phyloP scores from a whole-genome alignment of 1,140 invertebrate genomes.

The Aporrectodea caliginosa region DNA sequence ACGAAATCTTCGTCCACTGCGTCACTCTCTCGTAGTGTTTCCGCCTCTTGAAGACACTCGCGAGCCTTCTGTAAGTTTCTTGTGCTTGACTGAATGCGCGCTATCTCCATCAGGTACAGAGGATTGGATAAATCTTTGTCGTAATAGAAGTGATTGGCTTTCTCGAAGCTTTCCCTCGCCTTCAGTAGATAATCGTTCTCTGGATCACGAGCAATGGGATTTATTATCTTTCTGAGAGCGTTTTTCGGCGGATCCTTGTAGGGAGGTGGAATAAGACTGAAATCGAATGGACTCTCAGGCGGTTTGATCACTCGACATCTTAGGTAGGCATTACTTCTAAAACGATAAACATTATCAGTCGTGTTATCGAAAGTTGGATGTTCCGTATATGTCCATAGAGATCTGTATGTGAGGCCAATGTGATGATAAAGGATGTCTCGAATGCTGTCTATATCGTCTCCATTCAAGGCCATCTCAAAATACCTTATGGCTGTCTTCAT shows the following conservation, averaged over 20 bases:
- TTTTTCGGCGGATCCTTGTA: neutral
- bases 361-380: neutral
- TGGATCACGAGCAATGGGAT: neutral
- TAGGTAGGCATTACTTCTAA: neutral
- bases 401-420: neutral
- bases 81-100: neutral
- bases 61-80: neutral
- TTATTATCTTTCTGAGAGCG: neutral
- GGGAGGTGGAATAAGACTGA: neutral
- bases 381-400: neutral
- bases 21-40: neutral
- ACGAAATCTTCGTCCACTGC: neutral
- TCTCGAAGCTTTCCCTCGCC: neutral
- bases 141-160: too few relatives aligned
- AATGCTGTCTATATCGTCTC: neutral
- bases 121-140: neutral
- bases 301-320: neutral
- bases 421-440: neutral
- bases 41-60: neutral
- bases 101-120: neutral
- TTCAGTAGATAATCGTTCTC: neutral
- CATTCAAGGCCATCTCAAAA: neutral
- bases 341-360: neutral
- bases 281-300: neutral
- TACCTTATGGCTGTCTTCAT: neutral